A percentile compares a stretch with the other conserved stretches of the same genome.
These are phyloP conservation scores for Enteromius anoplus DNA, from an alignment of 2,797 vertebrate species.

Conservation along the genomic window DNA sequence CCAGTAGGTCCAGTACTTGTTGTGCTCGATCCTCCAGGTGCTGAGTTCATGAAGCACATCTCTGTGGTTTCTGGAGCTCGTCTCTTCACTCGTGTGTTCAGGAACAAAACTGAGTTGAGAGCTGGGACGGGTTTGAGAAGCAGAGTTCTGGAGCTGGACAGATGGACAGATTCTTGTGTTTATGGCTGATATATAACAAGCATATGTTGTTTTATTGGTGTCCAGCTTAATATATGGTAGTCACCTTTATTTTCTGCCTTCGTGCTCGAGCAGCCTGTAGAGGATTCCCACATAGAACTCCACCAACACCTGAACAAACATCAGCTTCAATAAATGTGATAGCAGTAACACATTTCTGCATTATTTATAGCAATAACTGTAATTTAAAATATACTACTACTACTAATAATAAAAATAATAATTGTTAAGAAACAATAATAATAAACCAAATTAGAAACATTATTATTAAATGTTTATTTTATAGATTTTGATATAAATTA, in stretches of 20 bases:
- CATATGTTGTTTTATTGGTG: background rate
- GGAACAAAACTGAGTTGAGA: conserved; percentile 68
- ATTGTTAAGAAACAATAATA: no score
- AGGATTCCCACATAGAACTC: conserved; percentile 89
- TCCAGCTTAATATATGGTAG: no score
- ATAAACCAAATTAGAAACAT: background rate
- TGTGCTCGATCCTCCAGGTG: conserved; percentile 74
- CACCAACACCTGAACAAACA: conserved; percentile 78
- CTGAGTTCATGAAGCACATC: conserved; percentile 75
- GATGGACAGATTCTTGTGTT: background rate
- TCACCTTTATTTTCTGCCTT: conserved; percentile 81
- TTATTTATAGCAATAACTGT: background rate
- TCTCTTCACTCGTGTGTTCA: conserved; percentile 72
- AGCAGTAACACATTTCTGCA: background rate
- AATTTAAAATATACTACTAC: background rate
- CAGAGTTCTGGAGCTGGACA: conserved; percentile 22
- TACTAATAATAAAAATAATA: background rate
- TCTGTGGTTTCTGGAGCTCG: conserved; percentile 54
- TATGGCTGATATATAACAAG: background rate
- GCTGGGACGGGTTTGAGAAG: conserved; percentile 32
- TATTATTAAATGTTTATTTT: background rate
- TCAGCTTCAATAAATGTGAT: background rate
- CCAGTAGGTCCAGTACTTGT: conserved; percentile 64
- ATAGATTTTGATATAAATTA: no score
- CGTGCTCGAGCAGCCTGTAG: conserved; percentile 82